A percentile compares a stretch with the other conserved stretches of the same genome.
Conservation (phyloP, 1,140 invertebrate genomes). For the Lucilia cuprina region DNA sequence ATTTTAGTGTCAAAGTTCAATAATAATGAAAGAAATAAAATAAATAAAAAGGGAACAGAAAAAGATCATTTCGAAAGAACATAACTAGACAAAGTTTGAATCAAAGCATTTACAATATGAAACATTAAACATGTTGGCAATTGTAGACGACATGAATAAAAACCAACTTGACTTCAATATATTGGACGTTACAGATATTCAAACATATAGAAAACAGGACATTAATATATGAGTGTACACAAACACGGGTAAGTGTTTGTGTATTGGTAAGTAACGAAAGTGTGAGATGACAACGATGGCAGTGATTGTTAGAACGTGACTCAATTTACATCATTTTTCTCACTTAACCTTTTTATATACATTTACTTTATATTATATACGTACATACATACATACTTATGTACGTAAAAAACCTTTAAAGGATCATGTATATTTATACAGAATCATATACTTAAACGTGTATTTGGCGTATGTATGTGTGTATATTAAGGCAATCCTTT, state of each 20-base stretch:
- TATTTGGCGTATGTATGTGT: background rate
- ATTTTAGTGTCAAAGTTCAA: conserved; percentile 2
- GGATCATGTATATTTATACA: background rate
- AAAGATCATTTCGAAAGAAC: background rate
- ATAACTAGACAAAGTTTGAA: background rate
- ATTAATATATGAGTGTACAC: background rate
- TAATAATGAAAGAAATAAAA: background rate
- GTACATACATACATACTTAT: too few relatives aligned
- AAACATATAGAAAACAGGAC: background rate
- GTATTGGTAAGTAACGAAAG: background rate
- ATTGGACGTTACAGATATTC: background rate
- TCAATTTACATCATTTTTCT: conserved; percentile 35
- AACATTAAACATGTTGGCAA: background rate
- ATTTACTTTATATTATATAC: background rate
- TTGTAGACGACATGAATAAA: conserved; percentile 5
- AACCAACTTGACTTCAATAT: background rate
- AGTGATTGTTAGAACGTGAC: conserved; percentile 30
- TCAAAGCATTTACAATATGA: background rate
- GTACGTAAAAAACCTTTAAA: background rate
- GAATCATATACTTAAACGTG: background rate
- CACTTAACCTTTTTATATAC: conserved; percentile 15
- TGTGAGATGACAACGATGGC: conserved; percentile 7
- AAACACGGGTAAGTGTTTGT: background rate
- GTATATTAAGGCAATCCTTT: background rate
- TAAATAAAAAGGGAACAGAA: background rate